Conservation (phyloP, 2,797 vertebrate species). For the Sebastes baramenuke region DNA sequence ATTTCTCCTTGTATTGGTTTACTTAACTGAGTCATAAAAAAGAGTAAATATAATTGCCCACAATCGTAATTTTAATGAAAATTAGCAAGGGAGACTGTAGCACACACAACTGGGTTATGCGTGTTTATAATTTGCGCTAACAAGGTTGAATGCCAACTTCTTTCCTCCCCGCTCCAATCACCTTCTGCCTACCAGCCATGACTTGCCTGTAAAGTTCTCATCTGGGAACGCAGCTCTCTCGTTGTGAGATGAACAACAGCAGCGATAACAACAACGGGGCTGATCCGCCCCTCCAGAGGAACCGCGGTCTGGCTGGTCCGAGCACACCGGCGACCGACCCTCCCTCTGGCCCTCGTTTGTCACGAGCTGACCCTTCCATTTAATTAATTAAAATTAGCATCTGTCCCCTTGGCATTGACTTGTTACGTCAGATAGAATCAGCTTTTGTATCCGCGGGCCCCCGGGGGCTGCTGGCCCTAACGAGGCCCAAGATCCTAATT, state of each 20-base stretch:
- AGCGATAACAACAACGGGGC: constrained; percentile 28
- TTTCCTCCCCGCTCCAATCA: constrained; percentile 24
- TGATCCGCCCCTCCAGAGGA: constrained; percentile 54
- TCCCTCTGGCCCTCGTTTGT: constrained; percentile 76
- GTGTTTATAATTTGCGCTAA: constrained; percentile 15
- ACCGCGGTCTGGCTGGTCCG: constrained; percentile 50
- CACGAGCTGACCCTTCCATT: constrained; percentile 82
- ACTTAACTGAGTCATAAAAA: background rate
- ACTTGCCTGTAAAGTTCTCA: constrained; percentile 54
- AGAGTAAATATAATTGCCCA: background rate
- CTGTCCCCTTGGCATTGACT: constrained; percentile 85
- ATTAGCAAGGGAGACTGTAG: background rate
- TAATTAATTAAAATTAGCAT: constrained; percentile 89
- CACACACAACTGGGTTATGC: background rate
- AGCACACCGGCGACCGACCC: constrained; percentile 41
- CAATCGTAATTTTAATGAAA: background rate
- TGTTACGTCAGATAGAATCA: constrained; percentile 87
- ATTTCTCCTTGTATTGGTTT: background rate
- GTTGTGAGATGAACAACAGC: constrained; percentile 55
- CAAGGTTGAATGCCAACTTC: constrained; percentile 11
- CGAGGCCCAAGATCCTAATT: constrained; percentile 85
- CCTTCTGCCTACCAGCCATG: constrained; percentile 35
- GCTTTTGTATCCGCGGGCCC: constrained; percentile 77
- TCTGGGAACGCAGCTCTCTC: constrained; percentile 7
- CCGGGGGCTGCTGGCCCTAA: constrained; percentile 77